Evolutionary conservation across 2,113 vertebrate species (phyloP).

Genomic region (Dolichallabes microphthalmus): DNA sequence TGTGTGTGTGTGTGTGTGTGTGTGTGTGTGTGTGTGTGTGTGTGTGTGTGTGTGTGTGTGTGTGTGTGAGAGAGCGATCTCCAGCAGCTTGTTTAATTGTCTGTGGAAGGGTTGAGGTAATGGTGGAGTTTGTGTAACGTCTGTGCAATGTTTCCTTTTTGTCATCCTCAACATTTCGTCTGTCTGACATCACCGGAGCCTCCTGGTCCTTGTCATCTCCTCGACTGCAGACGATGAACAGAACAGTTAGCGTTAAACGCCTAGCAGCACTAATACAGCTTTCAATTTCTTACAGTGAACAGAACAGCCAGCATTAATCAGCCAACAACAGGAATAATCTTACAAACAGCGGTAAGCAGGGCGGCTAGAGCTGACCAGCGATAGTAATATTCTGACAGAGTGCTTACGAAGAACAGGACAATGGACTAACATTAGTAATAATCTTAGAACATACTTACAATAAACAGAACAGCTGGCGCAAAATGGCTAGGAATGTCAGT

Average conservation of each 20-base stretch:
- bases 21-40: constrained; percentile 29
- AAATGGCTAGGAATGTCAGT: no score
- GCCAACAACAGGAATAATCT: neutral
- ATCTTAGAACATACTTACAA: neutral
- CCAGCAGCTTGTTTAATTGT: constrained; percentile 13
- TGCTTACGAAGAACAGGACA: neutral
- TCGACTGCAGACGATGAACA: neutral
- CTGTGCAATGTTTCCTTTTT: neutral
- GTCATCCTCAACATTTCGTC: neutral
- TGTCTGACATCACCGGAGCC: neutral
- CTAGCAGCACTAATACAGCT: neutral
- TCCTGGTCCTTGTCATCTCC: neutral
- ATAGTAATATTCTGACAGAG: neutral
- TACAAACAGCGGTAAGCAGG: no score
- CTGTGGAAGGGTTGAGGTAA: constrained; percentile 28
- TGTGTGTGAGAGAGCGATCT: neutral
- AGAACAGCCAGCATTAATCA: neutral
- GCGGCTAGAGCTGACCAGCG: no score
- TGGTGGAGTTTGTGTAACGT: neutral
- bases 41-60: constrained; percentile 11
- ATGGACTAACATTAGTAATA: neutral
- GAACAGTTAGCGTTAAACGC: neutral
- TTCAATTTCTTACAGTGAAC: neutral
- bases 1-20: no score
- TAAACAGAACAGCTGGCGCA: neutral